Conservation (phyloP, 1,140 invertebrate genomes). For the Acromyrmex heyeri region DNA sequence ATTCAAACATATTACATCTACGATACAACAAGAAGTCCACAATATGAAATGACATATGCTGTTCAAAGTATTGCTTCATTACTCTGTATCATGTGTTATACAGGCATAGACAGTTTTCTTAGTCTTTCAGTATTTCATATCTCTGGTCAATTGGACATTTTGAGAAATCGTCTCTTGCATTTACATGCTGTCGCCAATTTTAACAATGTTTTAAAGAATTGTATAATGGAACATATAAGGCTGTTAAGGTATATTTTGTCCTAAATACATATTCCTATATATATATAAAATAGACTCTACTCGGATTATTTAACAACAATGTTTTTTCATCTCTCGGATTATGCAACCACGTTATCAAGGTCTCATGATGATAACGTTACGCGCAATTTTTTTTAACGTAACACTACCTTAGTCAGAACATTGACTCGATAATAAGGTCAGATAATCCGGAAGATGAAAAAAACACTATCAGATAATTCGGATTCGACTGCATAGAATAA, state of each 20-base stretch:
- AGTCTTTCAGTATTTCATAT: conserved; percentile 36
- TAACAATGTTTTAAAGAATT: neutral
- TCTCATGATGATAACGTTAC: too few relatives aligned
- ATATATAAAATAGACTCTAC: too few relatives aligned
- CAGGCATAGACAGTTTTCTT: conserved; percentile 36
- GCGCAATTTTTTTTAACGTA: too few relatives aligned
- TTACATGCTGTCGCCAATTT: neutral
- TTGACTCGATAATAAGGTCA: too few relatives aligned
- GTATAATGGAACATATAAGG: neutral
- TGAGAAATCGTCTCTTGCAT: neutral
- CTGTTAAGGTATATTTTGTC: conserved; percentile 38
- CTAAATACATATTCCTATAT: neutral
- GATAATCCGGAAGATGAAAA: too few relatives aligned
- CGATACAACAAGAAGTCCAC: conserved; percentile 31
- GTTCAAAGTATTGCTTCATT: neutral
- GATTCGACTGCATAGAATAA: too few relatives aligned
- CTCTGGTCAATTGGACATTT: conserved; percentile 34
- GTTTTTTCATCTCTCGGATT: too few relatives aligned
- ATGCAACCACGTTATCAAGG: too few relatives aligned
- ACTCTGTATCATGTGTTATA: neutral
- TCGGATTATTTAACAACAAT: too few relatives aligned
- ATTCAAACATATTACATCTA: conserved; percentile 30
- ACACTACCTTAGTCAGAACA: too few relatives aligned
- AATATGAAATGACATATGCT: conserved; percentile 40
- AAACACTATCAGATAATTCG: too few relatives aligned